Percentiles rank a stretch among this genome's conserved stretches.
phyloP scores from a whole-genome alignment of 2,888 invertebrate genomes.

The Eupsilia transversa region DNA sequence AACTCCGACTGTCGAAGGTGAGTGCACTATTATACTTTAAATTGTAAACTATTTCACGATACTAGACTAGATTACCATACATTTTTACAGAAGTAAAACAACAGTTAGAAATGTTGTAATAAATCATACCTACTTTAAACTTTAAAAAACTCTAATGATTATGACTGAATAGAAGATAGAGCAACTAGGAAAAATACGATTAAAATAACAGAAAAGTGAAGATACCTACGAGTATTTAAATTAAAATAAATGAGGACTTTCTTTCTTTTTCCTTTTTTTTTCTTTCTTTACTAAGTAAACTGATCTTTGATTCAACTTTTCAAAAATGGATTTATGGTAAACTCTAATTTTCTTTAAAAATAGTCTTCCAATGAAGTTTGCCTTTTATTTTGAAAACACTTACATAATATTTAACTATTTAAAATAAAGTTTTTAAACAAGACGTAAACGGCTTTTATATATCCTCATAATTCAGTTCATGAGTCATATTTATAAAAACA shows the following conservation, averaged over 20 bases:
- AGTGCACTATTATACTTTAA: constrained; percentile 55
- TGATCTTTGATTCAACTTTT: not conserved
- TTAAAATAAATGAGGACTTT: not conserved
- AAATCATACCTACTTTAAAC: too few species aligned
- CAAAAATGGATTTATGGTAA: not conserved
- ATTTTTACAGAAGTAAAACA: not conserved
- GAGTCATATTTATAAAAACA: constrained; percentile 13
- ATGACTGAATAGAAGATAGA: not conserved
- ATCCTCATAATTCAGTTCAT: not conserved
- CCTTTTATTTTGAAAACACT: not conserved
- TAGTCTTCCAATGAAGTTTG: not conserved
- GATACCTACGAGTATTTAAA: not conserved
- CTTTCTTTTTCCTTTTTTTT: too few species aligned
- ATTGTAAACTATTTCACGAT: constrained; percentile 42
- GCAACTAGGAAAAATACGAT: not conserved
- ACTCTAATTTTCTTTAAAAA: not conserved
- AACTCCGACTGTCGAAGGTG: constrained; percentile 66
- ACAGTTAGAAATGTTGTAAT: not conserved
- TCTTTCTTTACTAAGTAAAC: not conserved
- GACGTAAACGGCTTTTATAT: not conserved
- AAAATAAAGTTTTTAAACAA: constrained; percentile 19
- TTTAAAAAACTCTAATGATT: not conserved
- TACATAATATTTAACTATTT: not conserved
- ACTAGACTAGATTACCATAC: not conserved
- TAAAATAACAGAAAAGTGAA: not conserved